These are phyloP conservation scores for Acleris cristana DNA, from an alignment of 2,888 invertebrate genomes.

Conservation along the genomic window DNA sequence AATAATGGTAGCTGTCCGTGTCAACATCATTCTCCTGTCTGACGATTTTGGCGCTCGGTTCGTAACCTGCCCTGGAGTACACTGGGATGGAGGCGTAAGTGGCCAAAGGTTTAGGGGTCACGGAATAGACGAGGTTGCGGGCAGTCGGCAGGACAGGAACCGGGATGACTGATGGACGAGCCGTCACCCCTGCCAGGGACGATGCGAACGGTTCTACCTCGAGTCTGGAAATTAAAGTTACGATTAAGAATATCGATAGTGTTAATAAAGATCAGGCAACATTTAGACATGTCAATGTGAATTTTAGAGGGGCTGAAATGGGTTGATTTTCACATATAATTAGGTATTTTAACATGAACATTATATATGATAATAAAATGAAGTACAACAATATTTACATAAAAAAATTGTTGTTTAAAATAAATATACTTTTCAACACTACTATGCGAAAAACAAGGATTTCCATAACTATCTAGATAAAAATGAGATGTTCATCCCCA, in stretches of 20 bases:
- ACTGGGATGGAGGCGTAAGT: slow-evolving; percentile 41
- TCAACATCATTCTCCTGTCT: slow-evolving; percentile 79
- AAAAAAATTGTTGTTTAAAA: too few species aligned
- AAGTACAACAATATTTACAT: too few species aligned
- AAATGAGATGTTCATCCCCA: too few species aligned
- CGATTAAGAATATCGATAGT: background rate
- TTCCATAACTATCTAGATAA: too few species aligned
- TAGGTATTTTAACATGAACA: too few species aligned
- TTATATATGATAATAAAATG: too few species aligned
- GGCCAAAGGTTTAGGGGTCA: slow-evolving; percentile 41
- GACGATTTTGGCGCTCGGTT: slow-evolving; percentile 81
- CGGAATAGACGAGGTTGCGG: slow-evolving; percentile 42
- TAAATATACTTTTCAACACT: too few species aligned
- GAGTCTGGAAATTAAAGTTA: slow-evolving; percentile 48
- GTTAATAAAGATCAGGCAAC: background rate
- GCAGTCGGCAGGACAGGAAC: slow-evolving; percentile 42
- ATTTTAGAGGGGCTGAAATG: too few species aligned
- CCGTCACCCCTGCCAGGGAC: slow-evolving; percentile 52
- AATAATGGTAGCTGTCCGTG: slow-evolving; percentile 83
- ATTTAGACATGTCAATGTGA: too few species aligned
- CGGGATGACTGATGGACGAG: slow-evolving; percentile 52
- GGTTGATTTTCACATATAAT: too few species aligned
- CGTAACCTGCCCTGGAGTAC: slow-evolving; percentile 54
- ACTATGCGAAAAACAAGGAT: too few species aligned
- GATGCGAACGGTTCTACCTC: slow-evolving; percentile 51